Conservation (phyloP, 2,888 invertebrate genomes). For the Hybos culiciformis region DNA sequence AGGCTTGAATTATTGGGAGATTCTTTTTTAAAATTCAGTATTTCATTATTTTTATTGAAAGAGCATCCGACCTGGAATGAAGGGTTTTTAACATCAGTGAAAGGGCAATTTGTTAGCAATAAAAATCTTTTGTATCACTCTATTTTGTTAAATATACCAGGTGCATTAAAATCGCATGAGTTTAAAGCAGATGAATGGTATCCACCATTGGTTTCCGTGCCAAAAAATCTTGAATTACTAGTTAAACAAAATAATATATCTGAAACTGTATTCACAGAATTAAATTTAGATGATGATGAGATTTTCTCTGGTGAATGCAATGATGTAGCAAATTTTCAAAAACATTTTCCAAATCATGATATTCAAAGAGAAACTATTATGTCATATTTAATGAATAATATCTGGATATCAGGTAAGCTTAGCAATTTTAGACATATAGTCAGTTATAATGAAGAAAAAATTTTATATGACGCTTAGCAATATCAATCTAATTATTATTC, state of each 20-base stretch:
- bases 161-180: constrained; percentile 33
- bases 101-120: constrained; percentile 59
- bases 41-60: constrained; percentile 53
- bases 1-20: constrained; percentile 75
- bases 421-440: too few relatives aligned
- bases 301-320: constrained; percentile 23
- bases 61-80: constrained; percentile 52
- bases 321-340: constrained; percentile 14
- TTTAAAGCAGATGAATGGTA: constrained; percentile 65
- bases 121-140: constrained; percentile 72
- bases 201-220: constrained; percentile 61
- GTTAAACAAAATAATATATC: constrained; percentile 25
- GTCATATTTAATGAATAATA: neutral
- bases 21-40: constrained; percentile 63
- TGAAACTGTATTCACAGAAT: constrained; percentile 37
- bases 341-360: constrained; percentile 15
- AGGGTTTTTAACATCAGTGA: constrained; percentile 55
- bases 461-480: too few relatives aligned
- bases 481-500: too few relatives aligned
- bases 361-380: constrained; percentile 5
- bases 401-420: neutral
- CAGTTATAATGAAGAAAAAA: too few relatives aligned
- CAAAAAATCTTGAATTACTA: constrained; percentile 32
- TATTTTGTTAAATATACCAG: constrained; percentile 22
- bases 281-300: constrained; percentile 37